phyloP scores from a whole-genome alignment of 1,140 invertebrate species.

The Leptopilina clavipes region DNA sequence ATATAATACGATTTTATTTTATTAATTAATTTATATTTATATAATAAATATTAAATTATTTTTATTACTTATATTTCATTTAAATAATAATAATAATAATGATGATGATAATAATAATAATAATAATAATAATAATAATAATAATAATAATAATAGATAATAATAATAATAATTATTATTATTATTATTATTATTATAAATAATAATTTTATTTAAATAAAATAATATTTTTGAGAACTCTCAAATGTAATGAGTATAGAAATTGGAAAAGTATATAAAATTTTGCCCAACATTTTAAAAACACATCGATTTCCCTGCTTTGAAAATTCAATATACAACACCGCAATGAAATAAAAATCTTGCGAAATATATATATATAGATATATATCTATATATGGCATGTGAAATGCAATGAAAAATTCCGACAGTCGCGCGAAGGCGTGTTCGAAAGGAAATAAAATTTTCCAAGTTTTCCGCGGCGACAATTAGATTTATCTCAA shows the following conservation, averaged over 20 bases:
- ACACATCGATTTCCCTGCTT: not conserved
- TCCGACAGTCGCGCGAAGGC: conserved; percentile 15
- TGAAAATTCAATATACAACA: not conserved
- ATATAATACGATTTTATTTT: no score
- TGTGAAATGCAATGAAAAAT: conserved; percentile 23
- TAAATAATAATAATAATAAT: no score
- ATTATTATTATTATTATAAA: no score
- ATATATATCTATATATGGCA: not conserved
- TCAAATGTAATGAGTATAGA: no score
- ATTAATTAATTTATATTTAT: no score
- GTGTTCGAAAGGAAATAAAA: conserved; percentile 21
- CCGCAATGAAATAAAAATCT: conserved; percentile 2
- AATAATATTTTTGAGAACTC: not conserved
- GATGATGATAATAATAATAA: no score
- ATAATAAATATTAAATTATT: no score
- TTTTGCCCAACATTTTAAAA: not conserved
- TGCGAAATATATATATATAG: conserved; percentile 8
- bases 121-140: no score
- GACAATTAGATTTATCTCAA: conserved; percentile 31
- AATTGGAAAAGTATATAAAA: not conserved
- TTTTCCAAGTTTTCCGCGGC: conserved; percentile 30
- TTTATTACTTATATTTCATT: no score
- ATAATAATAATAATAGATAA: no score
- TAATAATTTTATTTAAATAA: no score
- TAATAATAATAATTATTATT: no score